phyloP scores from a whole-genome alignment of 2,113 vertebrate genomes.

The Lonchura striata region DNA sequence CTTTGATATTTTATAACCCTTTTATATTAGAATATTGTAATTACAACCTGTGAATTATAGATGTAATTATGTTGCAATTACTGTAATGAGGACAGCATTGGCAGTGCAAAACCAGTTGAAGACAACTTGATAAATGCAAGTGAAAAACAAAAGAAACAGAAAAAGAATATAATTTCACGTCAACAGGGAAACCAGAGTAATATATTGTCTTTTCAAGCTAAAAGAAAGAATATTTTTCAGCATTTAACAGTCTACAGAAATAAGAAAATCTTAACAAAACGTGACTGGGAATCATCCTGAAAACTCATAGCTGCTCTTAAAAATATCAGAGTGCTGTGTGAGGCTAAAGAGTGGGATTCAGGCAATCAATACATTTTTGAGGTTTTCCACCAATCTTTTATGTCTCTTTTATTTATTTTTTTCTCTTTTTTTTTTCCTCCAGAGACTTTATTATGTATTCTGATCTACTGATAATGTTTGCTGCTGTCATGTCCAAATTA shows the following conservation, averaged over 20 bases:
- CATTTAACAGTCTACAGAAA: background rate
- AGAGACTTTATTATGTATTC: background rate
- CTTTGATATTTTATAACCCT: background rate
- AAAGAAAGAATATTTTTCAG: background rate
- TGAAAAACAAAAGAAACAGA: background rate
- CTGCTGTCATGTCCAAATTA: background rate
- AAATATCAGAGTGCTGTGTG: rapidly evolving
- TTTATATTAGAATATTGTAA: background rate
- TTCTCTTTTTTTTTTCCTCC: background rate
- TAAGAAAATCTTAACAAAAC: background rate
- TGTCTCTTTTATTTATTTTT: background rate
- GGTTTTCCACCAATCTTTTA: background rate
- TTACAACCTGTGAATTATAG: background rate
- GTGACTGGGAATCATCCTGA: background rate
- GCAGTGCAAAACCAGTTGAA: background rate
- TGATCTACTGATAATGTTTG: background rate
- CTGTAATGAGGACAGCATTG: background rate
- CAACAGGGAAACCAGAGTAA: background rate
- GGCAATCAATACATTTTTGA: rapidly evolving
- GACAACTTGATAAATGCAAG: background rate
- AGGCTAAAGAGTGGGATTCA: background rate
- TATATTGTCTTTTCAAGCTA: background rate
- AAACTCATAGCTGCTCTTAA: background rate
- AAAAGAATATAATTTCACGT: background rate
- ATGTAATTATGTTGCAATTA: background rate